These are phyloP conservation scores for Cerastis rubricosa DNA, from an alignment of 2,888 invertebrate genomes.

Conservation along the genomic window DNA sequence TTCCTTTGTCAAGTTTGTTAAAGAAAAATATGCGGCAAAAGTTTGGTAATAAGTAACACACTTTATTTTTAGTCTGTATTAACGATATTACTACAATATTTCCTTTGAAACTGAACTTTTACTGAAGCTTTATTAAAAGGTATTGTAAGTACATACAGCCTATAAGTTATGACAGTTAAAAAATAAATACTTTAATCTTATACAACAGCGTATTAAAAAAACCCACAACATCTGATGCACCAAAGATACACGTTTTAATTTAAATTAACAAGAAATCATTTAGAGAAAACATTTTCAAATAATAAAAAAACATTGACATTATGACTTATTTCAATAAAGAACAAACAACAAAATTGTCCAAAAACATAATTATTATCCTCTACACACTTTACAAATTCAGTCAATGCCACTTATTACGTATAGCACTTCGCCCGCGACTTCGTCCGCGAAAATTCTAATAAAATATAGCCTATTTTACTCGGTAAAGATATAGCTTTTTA, in stretches of 20 bases:
- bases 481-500: no score
- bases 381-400: neutral
- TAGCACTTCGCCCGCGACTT: no score
- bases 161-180: neutral
- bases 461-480: no score
- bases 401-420: neutral
- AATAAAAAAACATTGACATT: neutral
- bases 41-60: conserved; percentile 38
- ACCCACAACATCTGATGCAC: neutral
- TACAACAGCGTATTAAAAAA: neutral
- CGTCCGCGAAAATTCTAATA: no score
- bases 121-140: neutral
- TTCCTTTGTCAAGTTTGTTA: conserved; percentile 30
- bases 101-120: conserved; percentile 10
- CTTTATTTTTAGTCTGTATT: conserved; percentile 21
- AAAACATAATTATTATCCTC: neutral
- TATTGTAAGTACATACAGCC: neutral
- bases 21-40: conserved; percentile 18
- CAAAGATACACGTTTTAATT: neutral
- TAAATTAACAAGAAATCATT: neutral
- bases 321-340: neutral
- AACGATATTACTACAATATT: neutral
- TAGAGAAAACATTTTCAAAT: neutral
- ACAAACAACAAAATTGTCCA: neutral
- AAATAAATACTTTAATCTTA: neutral